Evolutionary conservation across 1,140 invertebrate genomes (phyloP), one percentile per base, ranked within the genome.

Genomic region (Grapholita molesta): DNA sequence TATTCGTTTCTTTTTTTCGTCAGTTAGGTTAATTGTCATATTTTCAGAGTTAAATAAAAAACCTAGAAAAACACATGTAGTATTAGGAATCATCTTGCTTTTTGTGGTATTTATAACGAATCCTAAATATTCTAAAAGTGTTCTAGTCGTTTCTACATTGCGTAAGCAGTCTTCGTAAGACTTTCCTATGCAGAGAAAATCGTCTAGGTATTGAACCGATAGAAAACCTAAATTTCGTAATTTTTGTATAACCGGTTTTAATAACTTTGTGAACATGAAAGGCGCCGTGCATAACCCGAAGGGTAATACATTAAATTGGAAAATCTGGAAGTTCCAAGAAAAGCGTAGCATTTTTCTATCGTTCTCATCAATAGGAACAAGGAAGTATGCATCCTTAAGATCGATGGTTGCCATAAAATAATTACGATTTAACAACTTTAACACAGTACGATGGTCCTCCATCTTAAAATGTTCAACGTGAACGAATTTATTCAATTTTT

Each of bases 401-500:
- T 72, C 70, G n/a, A 72, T 64, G 15, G 42, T 69, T 18, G 67
- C 25, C 68, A 72, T 67, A 64, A 38, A 72, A 35, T 52, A 23
- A 61, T 55, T 21, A 12, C 23, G 6, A n/a, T 24, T 18, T 11
- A 69, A 24, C 21, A 69, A 28, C 30, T 68, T 64, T 23, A 53
- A 24, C 12, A 24, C 69, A 4, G 69, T 70, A 25, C 71, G 24
- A 28, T 65, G 30, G 55, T 72, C 71, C 18, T 72, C 71, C 67
- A 72, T 66, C 52, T 69, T 72, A 35, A 72, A 72, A 30, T 72
- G 67, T 7, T 48, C 0, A 5, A 32, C n/a, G 0, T 67, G 0
- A n/a, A 72, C 23, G 28, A 64, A 72, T 64, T 69, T 67, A 48
- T 72, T 72, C 21, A 72, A 53, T 1, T n/a, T 6, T 64, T 72